A percentile compares a stretch with the other conserved stretches of the same genome.
These are phyloP conservation scores for Cephus runcator DNA, from an alignment of 2,888 invertebrate species.

Conservation along the genomic window DNA sequence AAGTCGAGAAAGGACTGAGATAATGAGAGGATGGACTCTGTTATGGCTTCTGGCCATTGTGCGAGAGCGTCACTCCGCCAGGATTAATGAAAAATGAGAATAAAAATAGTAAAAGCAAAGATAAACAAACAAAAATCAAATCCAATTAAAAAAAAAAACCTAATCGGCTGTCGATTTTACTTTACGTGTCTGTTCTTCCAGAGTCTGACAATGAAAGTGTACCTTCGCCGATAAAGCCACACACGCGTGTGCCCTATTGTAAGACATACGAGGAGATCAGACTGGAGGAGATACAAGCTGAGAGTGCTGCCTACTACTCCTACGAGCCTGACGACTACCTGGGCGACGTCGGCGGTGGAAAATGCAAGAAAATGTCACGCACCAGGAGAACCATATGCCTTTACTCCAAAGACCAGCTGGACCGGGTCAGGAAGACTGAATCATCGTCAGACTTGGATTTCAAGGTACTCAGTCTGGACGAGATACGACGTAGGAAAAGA, in stretches of 20 bases:
- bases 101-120: slow-evolving; percentile 8
- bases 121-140: slow-evolving; percentile 11
- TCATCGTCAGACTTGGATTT: slow-evolving; percentile 57
- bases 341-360: slow-evolving; percentile 9
- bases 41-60: neutral
- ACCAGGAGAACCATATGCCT: slow-evolving; percentile 10
- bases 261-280: slow-evolving; percentile 78
- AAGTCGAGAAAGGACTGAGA: neutral
- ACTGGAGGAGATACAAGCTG: slow-evolving; percentile 77
- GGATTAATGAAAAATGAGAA: too few species aligned
- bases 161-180: slow-evolving; percentile 26
- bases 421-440: neutral
- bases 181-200: slow-evolving; percentile 71
- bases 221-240: slow-evolving; percentile 70
- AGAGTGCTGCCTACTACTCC: slow-evolving; percentile 78
- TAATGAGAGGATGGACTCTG: neutral
- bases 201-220: slow-evolving; percentile 82
- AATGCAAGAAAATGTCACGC: slow-evolving; percentile 11
- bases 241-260: slow-evolving; percentile 65
- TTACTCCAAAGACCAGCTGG: neutral
- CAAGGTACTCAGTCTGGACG: slow-evolving; percentile 68
- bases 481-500: slow-evolving; percentile 58
- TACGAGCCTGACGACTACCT: slow-evolving; percentile 67
- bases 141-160: slow-evolving; percentile 10
- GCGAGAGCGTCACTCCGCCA: too few species aligned